Percentiles rank a stretch among this genome's conserved stretches.
Conservation (phyloP, 2,888 invertebrate species). For the Cheilosia pagana region DNA sequence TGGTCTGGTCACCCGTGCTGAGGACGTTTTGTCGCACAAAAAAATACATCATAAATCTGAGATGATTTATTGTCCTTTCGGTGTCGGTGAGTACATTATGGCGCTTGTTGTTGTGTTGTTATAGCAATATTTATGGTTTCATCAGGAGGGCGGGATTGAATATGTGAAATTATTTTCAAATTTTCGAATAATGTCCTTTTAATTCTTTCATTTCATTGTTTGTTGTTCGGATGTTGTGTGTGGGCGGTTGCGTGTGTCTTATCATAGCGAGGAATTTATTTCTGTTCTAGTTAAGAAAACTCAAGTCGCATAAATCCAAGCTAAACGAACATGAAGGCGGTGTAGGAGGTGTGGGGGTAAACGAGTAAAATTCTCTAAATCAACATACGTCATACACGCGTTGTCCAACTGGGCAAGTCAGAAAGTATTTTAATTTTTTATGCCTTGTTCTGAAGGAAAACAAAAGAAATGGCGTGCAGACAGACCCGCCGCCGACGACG, state of each 20-base stretch:
- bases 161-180: constrained; percentile 70
- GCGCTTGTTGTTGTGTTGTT: constrained; percentile 54
- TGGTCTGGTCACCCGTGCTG: constrained; percentile 70
- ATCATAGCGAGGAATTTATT: constrained; percentile 67
- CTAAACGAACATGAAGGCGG: no score
- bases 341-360: constrained; percentile 1
- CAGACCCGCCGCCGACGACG: constrained; percentile 15
- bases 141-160: constrained; percentile 47
- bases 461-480: constrained; percentile 59
- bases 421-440: constrained; percentile 6
- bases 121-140: constrained; percentile 73
- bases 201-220: constrained; percentile 56
- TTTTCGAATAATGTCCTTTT: constrained; percentile 73
- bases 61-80: constrained; percentile 70
- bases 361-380: constrained; percentile 37
- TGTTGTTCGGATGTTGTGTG: not conserved
- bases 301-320: constrained; percentile 63
- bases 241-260: constrained; percentile 65
- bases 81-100: constrained; percentile 9
- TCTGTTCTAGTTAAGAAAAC: constrained; percentile 66
- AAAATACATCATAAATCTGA: constrained; percentile 68
- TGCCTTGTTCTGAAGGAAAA: constrained; percentile 11
- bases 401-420: constrained; percentile 56
- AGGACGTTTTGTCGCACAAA: constrained; percentile 52
- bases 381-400: constrained; percentile 72